A percentile compares a stretch with the other conserved stretches of the same genome.
These are phyloP conservation scores for Desoria tigrina DNA, from an alignment of 2,888 invertebrate genomes.

Conservation along the genomic window DNA sequence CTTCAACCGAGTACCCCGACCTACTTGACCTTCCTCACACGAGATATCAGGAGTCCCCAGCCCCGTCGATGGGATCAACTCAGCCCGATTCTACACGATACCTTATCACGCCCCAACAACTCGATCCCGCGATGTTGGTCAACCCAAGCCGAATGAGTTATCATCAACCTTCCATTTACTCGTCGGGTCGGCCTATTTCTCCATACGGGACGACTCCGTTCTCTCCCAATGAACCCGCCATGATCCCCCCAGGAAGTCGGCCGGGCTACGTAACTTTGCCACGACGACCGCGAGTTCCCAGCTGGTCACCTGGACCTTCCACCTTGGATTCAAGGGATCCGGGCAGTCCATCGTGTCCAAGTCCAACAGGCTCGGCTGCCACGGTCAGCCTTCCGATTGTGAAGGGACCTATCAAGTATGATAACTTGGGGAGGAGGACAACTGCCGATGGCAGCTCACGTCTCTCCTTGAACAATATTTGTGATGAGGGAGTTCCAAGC, in stretches of 20 bases:
- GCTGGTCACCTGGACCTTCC: conserved; percentile 62
- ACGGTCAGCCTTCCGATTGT: conserved; percentile 53
- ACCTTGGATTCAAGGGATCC: conserved; percentile 54
- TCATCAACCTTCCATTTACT: conserved; percentile 65
- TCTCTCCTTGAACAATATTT: conserved; percentile 73
- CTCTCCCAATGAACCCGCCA: conserved; percentile 62
- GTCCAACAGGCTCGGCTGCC: conserved; percentile 40
- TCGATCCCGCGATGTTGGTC: conserved; percentile 54
- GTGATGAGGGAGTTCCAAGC: conserved; percentile 56
- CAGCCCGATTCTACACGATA: conserved; percentile 71
- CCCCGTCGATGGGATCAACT: conserved; percentile 79
- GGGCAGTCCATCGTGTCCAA: conserved; percentile 41
- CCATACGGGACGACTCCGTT: conserved; percentile 63
- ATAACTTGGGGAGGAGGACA: conserved; percentile 86
- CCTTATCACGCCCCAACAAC: conserved; percentile 41
- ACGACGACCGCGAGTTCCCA: conserved; percentile 76
- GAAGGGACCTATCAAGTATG: conserved; percentile 76
- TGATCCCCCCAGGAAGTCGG: conserved; percentile 67
- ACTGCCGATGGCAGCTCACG: conserved; percentile 87
- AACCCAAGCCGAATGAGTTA: conserved; percentile 61
- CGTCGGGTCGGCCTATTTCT: conserved; percentile 65
- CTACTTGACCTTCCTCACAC: conserved; percentile 62
- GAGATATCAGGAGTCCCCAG: conserved; percentile 68
- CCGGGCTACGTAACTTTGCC: conserved; percentile 80
- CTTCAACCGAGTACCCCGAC: conserved; percentile 32